Conservation (phyloP, 2,797 vertebrate species). For the Oreortyx pictus region DNA sequence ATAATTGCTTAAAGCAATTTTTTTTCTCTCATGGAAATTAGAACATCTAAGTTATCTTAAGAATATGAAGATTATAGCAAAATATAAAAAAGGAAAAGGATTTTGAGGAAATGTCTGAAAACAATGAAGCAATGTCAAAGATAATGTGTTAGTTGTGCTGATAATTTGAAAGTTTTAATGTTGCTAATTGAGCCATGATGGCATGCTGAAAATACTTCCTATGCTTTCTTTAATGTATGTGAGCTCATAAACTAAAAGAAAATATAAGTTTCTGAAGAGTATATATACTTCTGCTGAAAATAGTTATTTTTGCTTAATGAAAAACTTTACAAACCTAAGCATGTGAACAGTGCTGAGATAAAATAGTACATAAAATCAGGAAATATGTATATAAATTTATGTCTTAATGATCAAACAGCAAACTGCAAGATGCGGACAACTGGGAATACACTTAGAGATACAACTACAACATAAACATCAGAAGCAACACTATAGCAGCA, state of each 20-base stretch:
- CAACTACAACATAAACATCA: not conserved
- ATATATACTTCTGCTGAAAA: not conserved
- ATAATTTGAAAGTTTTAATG: not conserved
- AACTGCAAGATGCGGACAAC: not conserved
- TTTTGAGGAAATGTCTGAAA: slow-evolving; percentile 24
- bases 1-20: slow-evolving; percentile 60
- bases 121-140: slow-evolving; percentile 10
- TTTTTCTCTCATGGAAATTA: slow-evolving; percentile 55
- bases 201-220: not conserved
- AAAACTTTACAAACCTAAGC: not conserved
- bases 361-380: not conserved
- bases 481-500: not conserved
- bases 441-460: not conserved
- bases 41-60: slow-evolving; percentile 31
- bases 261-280: not conserved
- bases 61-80: slow-evolving; percentile 31
- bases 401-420: not conserved
- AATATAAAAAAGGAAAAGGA: not conserved
- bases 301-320: not conserved
- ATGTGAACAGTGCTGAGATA: not conserved
- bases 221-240: not conserved
- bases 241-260: not conserved
- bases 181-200: not conserved
- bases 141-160: not conserved
- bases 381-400: not conserved